These are phyloP conservation scores for Schizothorax lantsangensis DNA, from an alignment of 2,797 vertebrate species.

Conservation along the genomic window DNA sequence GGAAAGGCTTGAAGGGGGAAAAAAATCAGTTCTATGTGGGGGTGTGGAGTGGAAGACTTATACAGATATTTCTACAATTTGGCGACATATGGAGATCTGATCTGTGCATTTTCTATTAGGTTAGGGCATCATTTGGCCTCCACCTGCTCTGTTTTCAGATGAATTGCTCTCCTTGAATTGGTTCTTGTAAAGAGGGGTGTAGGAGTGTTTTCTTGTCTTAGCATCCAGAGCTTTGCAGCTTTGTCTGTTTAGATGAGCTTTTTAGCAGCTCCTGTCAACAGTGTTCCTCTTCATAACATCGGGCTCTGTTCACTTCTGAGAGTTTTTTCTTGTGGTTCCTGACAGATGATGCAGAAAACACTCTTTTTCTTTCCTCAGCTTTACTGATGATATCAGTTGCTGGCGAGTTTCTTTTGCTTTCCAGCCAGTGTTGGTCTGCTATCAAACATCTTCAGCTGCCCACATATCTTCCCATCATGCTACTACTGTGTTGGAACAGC, in stretches of 20 bases:
- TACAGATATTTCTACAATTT: neutral
- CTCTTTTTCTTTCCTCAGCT: slow-evolving; percentile 16
- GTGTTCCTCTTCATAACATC: neutral
- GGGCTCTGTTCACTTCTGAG: neutral
- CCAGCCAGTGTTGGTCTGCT: slow-evolving; percentile 17
- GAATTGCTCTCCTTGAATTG: no score
- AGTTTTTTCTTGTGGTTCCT: neutral
- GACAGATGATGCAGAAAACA: slow-evolving; percentile 18
- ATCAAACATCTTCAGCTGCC: slow-evolving; percentile 24
- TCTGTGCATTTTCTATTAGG: slow-evolving; percentile 10
- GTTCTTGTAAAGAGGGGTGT: slow-evolving; percentile 40
- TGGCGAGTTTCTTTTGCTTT: slow-evolving; percentile 7
- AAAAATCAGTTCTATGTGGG: neutral
- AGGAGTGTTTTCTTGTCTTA: slow-evolving; percentile 24
- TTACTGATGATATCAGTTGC: neutral
- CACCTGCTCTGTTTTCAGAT: neutral
- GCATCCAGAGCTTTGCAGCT: slow-evolving; percentile 31
- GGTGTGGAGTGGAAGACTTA: neutral
- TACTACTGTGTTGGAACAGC: neutral
- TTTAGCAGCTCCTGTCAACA: slow-evolving; percentile 12
- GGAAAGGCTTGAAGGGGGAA: neutral
- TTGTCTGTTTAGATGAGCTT: slow-evolving; percentile 17
- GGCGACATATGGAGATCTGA: neutral
- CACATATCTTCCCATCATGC: slow-evolving; percentile 15
- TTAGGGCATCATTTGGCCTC: slow-evolving; percentile 20